Evolutionary conservation across 30 jellyfish, hydroid and myxozoan species (phyloP), one percentile per base, ranked within the genome.

Genomic region (Sanderia malayensis): DNA sequence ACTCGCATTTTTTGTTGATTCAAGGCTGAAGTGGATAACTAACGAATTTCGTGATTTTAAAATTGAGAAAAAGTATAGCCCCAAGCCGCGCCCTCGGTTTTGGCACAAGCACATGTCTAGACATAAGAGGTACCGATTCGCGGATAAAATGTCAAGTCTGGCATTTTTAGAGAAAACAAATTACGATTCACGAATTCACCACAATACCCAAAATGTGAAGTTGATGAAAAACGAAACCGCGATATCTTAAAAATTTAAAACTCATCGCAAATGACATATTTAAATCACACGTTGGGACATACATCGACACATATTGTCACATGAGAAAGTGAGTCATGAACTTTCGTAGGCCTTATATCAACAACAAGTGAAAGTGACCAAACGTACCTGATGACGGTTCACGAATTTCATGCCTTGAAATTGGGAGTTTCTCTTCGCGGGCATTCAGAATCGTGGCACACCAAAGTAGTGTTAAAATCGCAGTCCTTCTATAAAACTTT

Each of bases 391-490:
- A 15, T 52, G 58, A 30, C 58, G 66, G 3, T 41, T 9, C 27
- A 9, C 37, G 77, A 11, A 44, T 15, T 1, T 34, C 41, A 2
- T 46, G 30, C 31, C 31, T 58, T 22, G 60, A 71, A 41, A 20
- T 8, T 28, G 46, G 74, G n/a, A 45, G 44, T 47, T 65, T 69
- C 27, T 79, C 86, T 46, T 73, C 83, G 23, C 81, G 74, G 13
- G 97, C 97, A 76, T 80, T 81, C 73, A 88, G 61, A 49, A 88
- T 28, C 3, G 95, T 74, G 31, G 88, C 86, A 64, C 85, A 88
- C 81, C 95, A 88, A 20, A 88, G 81, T 64, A 80, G 71, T 8
- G 93, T 82, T 21, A 76, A 46, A 23, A 86, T 13, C 23, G 81
- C 84, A 46, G 97, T 82, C 26, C 97, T 73, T 23, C 95, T 46